Conservation (phyloP, 2,888 invertebrate species). For the Xylota segnis region DNA sequence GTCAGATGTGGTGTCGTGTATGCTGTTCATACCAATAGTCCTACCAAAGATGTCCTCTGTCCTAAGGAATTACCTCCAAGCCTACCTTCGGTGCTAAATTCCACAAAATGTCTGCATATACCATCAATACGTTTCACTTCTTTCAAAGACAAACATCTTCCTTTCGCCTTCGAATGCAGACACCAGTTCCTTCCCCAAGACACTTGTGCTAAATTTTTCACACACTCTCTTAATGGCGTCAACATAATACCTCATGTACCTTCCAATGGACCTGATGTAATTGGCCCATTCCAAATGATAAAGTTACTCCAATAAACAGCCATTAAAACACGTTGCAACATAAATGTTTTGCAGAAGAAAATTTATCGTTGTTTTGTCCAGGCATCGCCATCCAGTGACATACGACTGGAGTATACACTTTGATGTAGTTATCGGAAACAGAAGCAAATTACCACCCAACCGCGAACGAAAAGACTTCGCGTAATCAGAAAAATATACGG, state of each 20-base stretch:
- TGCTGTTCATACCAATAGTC: too few species aligned
- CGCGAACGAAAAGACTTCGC: conserved; percentile 22
- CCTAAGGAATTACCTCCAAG: too few species aligned
- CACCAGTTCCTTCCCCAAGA: background rate
- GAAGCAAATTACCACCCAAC: conserved; percentile 64
- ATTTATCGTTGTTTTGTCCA: conserved; percentile 35
- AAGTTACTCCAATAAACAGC: background rate
- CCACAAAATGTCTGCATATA: too few species aligned
- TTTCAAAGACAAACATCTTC: too few species aligned
- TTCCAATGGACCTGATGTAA: background rate
- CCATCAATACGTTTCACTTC: too few species aligned
- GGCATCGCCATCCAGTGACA: conserved; percentile 45
- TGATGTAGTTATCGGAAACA: conserved; percentile 55
- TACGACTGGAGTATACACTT: conserved; percentile 48
- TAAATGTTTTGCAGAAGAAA: conserved; percentile 8
- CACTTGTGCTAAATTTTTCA: background rate
- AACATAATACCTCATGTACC: background rate
- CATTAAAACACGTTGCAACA: conserved; percentile 12
- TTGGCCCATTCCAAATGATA: background rate
- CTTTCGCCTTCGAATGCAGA: too few species aligned
- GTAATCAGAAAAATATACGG: conserved; percentile 60
- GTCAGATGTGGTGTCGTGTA: too few species aligned
- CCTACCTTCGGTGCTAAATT: too few species aligned
- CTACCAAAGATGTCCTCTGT: too few species aligned
- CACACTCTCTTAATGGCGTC: background rate